Evolutionary conservation across 2,888 invertebrate species (phyloP).

Genomic region (Andrena chrysosceles): DNA sequence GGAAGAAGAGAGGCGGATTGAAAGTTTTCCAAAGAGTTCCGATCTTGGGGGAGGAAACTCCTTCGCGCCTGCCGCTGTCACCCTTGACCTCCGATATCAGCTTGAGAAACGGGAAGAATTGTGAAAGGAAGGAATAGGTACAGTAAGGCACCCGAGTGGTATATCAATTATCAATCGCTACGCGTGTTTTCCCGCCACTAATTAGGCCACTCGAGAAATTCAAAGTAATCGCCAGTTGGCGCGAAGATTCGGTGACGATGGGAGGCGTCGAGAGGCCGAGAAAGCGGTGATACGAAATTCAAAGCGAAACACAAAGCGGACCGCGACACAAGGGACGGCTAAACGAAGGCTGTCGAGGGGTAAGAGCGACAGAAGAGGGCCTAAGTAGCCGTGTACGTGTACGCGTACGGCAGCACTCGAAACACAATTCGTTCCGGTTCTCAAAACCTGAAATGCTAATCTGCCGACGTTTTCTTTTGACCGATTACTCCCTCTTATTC

Average conservation of each 20-base stretch:
- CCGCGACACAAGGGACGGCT: slow-evolving; percentile 22
- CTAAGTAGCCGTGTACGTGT: slow-evolving; percentile 58
- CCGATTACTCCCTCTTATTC: slow-evolving; percentile 50
- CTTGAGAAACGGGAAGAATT: neutral
- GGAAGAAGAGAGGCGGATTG: slow-evolving; percentile 33
- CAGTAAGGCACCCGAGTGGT: neutral
- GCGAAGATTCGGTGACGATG: neutral
- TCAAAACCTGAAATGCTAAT: slow-evolving; percentile 77
- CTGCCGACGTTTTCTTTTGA: slow-evolving; percentile 69
- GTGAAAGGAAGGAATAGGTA: neutral
- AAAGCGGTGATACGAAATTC: slow-evolving; percentile 39
- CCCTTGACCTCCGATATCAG: neutral
- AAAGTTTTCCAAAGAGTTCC: slow-evolving; percentile 53
- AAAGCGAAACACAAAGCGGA: slow-evolving; percentile 15
- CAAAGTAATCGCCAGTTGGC: neutral
- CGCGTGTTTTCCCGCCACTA: too few species aligned
- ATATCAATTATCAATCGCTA: too few species aligned
- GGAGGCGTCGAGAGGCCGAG: slow-evolving; percentile 14
- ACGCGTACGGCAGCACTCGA: slow-evolving; percentile 67
- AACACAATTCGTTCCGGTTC: slow-evolving; percentile 74
- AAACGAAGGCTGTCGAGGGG: slow-evolving; percentile 45
- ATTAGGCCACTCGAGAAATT: neutral
- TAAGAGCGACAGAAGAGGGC: slow-evolving; percentile 33
- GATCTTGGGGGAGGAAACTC: slow-evolving; percentile 8
- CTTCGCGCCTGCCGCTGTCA: slow-evolving; percentile 3